Evolutionary conservation across 2,797 vertebrate genomes (phyloP).

Genomic region (Ctenopoma kingsleyae): DNA sequence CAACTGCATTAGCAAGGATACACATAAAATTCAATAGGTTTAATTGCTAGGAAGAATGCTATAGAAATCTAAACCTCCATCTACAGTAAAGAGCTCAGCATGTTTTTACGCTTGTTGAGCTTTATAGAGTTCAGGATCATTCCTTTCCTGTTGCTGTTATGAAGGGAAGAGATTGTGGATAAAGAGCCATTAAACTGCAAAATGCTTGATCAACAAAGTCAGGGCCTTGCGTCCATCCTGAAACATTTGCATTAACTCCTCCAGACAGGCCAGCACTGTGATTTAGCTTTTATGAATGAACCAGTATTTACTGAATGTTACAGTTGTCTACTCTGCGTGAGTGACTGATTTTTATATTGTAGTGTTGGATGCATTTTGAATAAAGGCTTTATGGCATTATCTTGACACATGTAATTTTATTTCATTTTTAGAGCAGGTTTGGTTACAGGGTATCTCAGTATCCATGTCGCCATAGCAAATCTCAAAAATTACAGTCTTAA

Average conservation of each 20-base stretch:
- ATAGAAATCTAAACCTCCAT: neutral
- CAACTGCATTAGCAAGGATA: neutral
- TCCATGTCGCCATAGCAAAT: slow-evolving; percentile 17
- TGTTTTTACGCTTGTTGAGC: neutral
- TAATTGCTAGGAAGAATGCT: neutral
- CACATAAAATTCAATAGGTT: neutral
- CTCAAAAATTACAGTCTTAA: slow-evolving; percentile 11
- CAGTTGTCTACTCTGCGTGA: slow-evolving; percentile 28
- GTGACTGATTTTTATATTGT: neutral
- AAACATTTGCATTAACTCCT: slow-evolving; percentile 34
- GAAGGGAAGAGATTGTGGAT: neutral
- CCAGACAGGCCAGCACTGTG: slow-evolving; percentile 16
- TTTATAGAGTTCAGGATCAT: neutral
- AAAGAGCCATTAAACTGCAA: slow-evolving; percentile 28
- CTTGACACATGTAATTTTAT: slow-evolving; percentile 37
- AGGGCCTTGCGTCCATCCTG: neutral
- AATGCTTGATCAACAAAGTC: slow-evolving; percentile 31
- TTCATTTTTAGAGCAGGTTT: slow-evolving; percentile 34
- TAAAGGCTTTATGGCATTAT: slow-evolving; percentile 25
- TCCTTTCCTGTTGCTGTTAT: slow-evolving; percentile 4
- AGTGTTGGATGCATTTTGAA: slow-evolving; percentile 24
- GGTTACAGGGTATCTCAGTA: slow-evolving; percentile 25
- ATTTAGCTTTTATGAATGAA: slow-evolving; percentile 42
- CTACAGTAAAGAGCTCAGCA: too few relatives aligned
- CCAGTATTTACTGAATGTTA: slow-evolving; percentile 9